phyloP scores from a whole-genome alignment of 2,888 invertebrate genomes.

The Protodeltote pygarga region DNA sequence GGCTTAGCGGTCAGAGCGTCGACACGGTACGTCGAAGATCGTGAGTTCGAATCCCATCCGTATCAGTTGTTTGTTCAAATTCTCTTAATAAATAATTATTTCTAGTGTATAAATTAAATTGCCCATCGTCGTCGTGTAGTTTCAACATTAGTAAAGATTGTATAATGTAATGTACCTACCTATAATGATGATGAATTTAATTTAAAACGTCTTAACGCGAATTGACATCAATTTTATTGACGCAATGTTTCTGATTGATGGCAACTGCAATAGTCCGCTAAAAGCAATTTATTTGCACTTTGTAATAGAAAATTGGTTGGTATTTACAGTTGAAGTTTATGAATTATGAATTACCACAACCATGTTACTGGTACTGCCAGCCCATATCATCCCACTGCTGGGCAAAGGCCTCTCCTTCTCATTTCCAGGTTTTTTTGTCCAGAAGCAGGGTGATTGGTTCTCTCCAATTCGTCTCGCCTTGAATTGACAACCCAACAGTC shows the following conservation, averaged over 20 bases:
- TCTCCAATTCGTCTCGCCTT: too few species aligned
- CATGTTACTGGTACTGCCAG: too few species aligned
- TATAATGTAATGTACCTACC: too few species aligned
- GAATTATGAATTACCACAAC: too few species aligned
- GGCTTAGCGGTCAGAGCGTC: too few species aligned
- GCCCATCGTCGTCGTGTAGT: constrained; percentile 1
- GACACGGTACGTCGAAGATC: too few species aligned
- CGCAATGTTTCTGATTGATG: constrained; percentile 26
- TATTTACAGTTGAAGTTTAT: constrained; percentile 10
- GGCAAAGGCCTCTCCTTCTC: too few species aligned
- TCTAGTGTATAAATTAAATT: constrained; percentile 20
- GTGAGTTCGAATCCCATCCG: too few species aligned
- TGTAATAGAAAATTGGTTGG: constrained; percentile 26
- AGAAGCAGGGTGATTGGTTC: too few species aligned
- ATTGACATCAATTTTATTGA: constrained; percentile 30
- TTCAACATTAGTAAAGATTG: constrained; percentile 24
- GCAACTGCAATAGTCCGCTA: constrained; percentile 16
- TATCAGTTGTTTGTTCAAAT: background rate
- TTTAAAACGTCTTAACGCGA: constrained; percentile 29
- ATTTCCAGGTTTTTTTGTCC: too few species aligned
- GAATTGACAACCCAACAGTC: too few species aligned
- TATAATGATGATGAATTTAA: constrained; percentile 41
- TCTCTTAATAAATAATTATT: constrained; percentile 8
- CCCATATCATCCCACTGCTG: too few species aligned
- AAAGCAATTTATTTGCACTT: constrained; percentile 38